phyloP scores from a whole-genome alignment of 2,888 invertebrate genomes.

The Atrina japonica region DNA sequence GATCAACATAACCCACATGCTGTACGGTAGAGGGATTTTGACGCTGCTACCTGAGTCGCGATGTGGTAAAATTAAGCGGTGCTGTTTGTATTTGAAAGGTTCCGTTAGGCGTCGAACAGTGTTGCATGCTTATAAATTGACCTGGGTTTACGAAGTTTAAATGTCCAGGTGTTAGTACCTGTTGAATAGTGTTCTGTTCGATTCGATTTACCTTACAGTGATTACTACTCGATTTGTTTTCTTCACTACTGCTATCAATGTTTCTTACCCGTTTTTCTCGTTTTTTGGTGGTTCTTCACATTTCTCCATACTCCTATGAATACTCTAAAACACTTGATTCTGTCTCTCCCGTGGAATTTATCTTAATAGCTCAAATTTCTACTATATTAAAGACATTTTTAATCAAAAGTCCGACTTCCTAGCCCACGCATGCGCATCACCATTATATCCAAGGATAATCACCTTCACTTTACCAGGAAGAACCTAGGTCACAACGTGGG shows the following conservation, averaged over 20 bases:
- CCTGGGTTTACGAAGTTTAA: conserved; percentile 1
- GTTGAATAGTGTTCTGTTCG: background rate
- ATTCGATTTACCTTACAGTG: background rate
- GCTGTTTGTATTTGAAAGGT: background rate
- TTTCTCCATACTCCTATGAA: background rate
- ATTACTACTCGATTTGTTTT: background rate
- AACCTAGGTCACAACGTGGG: too few species aligned
- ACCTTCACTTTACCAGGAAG: too few species aligned
- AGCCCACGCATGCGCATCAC: too few species aligned
- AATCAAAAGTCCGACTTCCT: too few species aligned
- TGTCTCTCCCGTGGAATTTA: too few species aligned
- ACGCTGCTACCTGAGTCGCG: background rate
- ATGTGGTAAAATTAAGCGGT: conserved; percentile 1
- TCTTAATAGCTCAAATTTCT: too few species aligned
- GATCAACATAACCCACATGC: background rate
- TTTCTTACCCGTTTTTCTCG: conserved; percentile 4
- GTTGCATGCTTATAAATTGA: background rate
- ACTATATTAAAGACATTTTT: too few species aligned
- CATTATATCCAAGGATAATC: too few species aligned
- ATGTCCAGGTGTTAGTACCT: background rate
- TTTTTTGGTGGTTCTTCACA: background rate
- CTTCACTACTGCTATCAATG: background rate
- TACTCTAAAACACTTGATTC: too few species aligned
- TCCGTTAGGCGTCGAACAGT: too few species aligned
- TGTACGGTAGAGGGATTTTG: background rate